Percentiles rank a stretch among this genome's conserved stretches.
These are phyloP conservation scores for Grammomys surdaster DNA, from an alignment of 2,113 vertebrate species.

Conservation along the genomic window DNA sequence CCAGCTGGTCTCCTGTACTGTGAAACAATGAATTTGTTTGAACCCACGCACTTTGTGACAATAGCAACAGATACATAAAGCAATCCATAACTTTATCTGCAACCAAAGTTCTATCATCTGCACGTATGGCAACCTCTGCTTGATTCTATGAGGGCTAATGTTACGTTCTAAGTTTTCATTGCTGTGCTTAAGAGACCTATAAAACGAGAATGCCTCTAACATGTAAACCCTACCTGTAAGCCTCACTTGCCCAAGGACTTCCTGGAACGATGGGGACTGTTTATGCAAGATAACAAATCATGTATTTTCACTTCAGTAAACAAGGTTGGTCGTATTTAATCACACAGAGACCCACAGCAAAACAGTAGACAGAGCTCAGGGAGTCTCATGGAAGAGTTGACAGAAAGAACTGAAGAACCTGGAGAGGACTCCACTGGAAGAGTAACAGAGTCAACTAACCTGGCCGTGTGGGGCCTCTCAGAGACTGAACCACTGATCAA, in stretches of 20 bases:
- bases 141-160: background rate
- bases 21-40: background rate
- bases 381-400: too few relatives aligned
- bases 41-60: background rate
- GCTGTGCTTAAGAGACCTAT: background rate
- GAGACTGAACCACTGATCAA: too few relatives aligned
- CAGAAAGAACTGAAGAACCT: too few relatives aligned
- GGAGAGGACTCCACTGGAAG: too few relatives aligned
- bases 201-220: background rate
- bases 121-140: background rate
- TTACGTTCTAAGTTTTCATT: background rate
- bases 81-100: background rate
- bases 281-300: background rate
- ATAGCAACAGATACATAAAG: background rate
- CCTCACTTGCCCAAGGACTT: background rate
- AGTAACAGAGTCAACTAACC: too few relatives aligned
- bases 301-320: background rate
- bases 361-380: too few relatives aligned
- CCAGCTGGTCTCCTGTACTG: background rate
- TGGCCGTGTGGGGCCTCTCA: too few relatives aligned
- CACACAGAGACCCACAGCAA: too few relatives aligned
- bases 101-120: background rate
- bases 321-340: background rate
- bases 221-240: background rate
- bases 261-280: background rate